A percentile compares a stretch with the other conserved stretches of the same genome.
These are phyloP conservation scores for Caretta caretta DNA, from an alignment of 2,113 vertebrate species.

Conservation along the genomic window DNA sequence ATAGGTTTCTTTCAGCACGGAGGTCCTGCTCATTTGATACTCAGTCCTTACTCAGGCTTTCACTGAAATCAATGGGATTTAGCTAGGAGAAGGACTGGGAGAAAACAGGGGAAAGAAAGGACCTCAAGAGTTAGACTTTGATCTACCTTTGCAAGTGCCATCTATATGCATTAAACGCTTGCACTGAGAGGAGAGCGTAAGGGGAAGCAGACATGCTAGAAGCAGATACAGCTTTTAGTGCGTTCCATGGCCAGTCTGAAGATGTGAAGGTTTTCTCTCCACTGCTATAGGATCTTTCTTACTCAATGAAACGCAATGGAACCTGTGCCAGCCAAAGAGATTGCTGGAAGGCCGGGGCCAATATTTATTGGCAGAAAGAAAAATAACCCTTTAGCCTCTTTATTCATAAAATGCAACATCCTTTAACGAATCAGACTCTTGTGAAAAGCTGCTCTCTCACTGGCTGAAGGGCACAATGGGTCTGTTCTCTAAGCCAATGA, in stretches of 20 bases:
- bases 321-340: neutral
- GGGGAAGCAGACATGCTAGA: neutral
- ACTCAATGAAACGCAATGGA: neutral
- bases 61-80: neutral
- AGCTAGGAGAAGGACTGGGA: neutral
- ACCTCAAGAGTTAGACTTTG: neutral
- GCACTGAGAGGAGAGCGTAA: rapidly evolving
- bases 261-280: neutral
- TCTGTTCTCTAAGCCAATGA: neutral
- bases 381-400: neutral
- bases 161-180: neutral
- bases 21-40: neutral
- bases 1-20: rapidly evolving
- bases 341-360: neutral
- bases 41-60: neutral
- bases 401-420: neutral
- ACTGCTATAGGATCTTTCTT: rapidly evolving
- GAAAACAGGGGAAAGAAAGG: neutral
- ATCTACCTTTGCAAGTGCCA: rapidly evolving
- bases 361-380: neutral
- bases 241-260: rapidly evolving
- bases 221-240: rapidly evolving
- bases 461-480: conserved; percentile 18
- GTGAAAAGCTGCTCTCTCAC: conserved; percentile 6
- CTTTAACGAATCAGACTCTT: neutral